Base-by-base conservation (phyloP, 1,140 invertebrate genomes). In the Diabrotica virgifera region DNA sequence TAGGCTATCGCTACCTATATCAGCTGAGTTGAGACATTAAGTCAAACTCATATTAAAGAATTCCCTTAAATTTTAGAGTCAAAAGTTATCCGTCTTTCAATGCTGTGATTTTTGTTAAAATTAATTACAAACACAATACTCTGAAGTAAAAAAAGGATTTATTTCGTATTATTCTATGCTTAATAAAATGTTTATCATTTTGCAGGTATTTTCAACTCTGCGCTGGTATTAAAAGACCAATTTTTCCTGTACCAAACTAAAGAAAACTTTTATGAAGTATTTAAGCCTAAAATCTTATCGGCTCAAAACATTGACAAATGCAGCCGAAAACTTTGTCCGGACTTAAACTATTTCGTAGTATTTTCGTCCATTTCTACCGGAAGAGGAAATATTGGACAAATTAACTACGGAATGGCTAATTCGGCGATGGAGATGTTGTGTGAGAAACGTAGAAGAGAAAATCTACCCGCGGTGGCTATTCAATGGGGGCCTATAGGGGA, bases 211-310 rank as follows among this genome's bases (percentile, higher is more conserved):
- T 98, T 98, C 80, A 95, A 99, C 79, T 81, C 98, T 64, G 95
- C 96, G 10, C 92, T 89, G 72, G 93, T 95, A 61, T 80, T 98
- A 5, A 80, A 87, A 8, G 96, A 98, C 81, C 90, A 87, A 14
- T 82, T 96, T 54, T 86, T 98, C 62, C 92, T 96, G 79, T 94
- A 97, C 77, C 91, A 94, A 75, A 88, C 88, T 0, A 84, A 86
- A 35, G 86, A 87, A 58, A 89, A 91, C 72, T 98, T 94, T 79
- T 84, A 86, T 64, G 81, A 82, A 2, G 89, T 90, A 0, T 86
- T 86, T 38, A 81, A 85, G 68, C 92, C 94, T 2, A 96, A 96
- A 81, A 86, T 96, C 59, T 87, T 90, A 57, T 91, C 87, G 14
- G 94, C 93, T 0, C 86, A 87, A 53, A 84, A 89, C 73, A 76